Base-by-base conservation (phyloP, 2,113 vertebrate genomes). In the Rutilus rutilus region DNA sequence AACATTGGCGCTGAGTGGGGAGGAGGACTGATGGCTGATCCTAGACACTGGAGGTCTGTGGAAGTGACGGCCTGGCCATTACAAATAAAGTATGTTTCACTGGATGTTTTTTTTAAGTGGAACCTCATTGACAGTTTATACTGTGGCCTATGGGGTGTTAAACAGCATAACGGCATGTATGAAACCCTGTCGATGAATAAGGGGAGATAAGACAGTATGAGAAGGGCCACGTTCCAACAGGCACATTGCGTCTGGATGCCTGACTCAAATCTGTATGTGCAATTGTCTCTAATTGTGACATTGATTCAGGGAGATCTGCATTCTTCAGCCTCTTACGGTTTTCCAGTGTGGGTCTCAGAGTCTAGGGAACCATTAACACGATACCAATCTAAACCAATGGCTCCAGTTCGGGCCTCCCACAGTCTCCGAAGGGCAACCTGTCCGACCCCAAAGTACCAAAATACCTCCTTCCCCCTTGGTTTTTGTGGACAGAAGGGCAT, bases 361-460 rank as follows among this genome's bases (percentile, higher is more conserved):
- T 91, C 94, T 91, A 85, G 47, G 81, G 92, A 92, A 91, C 93
- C 90, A 95, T 95, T 95, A 95, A 93, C 91, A 93, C 81, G 95
- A 95, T 95, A 95, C 92, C 91, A 92, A 95, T 95, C 95, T 95
- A 90, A 78, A 90, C 90, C 91, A 91, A 88, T 94, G 94, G 94
- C 95, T 95, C 95, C 94, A 91, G 92, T 92, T 92, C 85, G 90
- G 93, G 92, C 89, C 92, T 93, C 92, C 91, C 85, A 76, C 90
- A 88, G 89, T 90, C 93, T 92, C 89, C 87, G 85, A 89, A 88
- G 90, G 90, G 85, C 91, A 92, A 94, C 87, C 91, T 92, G 90
- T 92, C 91, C 90, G 81, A 90, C 75, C 87, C 73, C 5, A 74
- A 73, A 88, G 88, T 87, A 91, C 88, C 87, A 90, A 91, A 92